Evolutionary conservation across 2,888 invertebrate species (phyloP).

Genomic region (Pristionchus exspectatus): DNA sequence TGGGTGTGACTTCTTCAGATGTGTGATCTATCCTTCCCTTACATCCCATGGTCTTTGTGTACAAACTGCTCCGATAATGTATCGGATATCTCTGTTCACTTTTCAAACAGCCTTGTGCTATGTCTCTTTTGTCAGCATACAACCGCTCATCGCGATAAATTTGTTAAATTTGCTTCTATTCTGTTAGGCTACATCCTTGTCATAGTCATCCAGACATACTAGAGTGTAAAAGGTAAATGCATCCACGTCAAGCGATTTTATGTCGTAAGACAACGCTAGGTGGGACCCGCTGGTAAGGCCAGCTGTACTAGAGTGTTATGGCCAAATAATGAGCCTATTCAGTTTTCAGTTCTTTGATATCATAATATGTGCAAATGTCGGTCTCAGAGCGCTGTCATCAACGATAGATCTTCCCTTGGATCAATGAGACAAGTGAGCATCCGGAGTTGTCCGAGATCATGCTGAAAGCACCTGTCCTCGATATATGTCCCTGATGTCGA

Average conservation of each 20-base stretch:
- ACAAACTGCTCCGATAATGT: neutral
- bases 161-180: neutral
- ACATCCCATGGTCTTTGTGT: neutral
- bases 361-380: neutral
- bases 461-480: neutral
- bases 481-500: neutral
- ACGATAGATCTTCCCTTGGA: neutral
- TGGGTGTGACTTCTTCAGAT: neutral
- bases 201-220: neutral
- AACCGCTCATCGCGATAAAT: neutral
- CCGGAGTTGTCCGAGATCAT: neutral
- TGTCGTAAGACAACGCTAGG: too few species aligned
- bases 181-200: neutral
- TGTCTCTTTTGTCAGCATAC: neutral
- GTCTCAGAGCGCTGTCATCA: neutral
- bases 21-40: neutral
- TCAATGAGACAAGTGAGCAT: neutral
- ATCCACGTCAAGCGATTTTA: too few species aligned
- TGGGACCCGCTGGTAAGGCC: too few species aligned
- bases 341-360: neutral
- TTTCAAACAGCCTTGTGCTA: neutral
- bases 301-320: neutral
- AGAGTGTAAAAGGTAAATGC: too few species aligned
- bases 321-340: neutral
- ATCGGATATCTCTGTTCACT: neutral